Percentiles rank a stretch among this genome's conserved stretches.
Conservation (phyloP, 2,113 vertebrate species). For the Chitala chitala region DNA sequence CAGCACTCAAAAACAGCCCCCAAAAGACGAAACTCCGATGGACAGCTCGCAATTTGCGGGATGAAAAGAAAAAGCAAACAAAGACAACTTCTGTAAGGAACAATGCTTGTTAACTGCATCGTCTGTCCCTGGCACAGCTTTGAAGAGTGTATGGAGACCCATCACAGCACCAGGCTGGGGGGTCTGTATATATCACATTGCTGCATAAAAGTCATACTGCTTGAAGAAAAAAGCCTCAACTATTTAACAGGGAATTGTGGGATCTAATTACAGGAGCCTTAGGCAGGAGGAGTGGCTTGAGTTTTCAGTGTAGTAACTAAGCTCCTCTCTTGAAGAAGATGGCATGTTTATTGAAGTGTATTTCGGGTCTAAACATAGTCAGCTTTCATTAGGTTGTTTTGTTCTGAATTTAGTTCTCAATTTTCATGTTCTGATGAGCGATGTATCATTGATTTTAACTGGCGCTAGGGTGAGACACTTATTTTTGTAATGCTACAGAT, state of each 20-base stretch:
- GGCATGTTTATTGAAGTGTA: conserved; percentile 61
- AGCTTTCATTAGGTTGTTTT: conserved; percentile 59
- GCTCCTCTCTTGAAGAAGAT: conserved; percentile 57
- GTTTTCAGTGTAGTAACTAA: conserved; percentile 51
- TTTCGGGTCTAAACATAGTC: conserved; percentile 66
- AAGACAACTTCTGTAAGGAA: conserved; percentile 61
- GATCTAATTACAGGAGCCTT: conserved; percentile 63
- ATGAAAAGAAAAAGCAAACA: conserved; percentile 60
- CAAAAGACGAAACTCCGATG: conserved; percentile 56
- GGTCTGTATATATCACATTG: conserved; percentile 48
- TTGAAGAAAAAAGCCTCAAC: conserved; percentile 67
- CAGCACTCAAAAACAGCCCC: conserved; percentile 26
- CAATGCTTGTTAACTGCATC: conserved; percentile 64
- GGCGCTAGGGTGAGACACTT: too few species aligned
- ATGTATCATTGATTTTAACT: conserved; percentile 47
- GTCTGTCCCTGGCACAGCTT: conserved; percentile 49
- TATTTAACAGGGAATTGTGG: conserved; percentile 67
- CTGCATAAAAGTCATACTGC: conserved; percentile 67
- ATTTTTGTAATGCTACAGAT: too few species aligned
- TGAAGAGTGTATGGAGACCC: conserved; percentile 56
- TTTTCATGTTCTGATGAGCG: conserved; percentile 54
- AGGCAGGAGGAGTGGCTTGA: conserved; percentile 62
- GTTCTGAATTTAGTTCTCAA: conserved; percentile 55
- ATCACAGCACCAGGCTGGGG: not conserved
- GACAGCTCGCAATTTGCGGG: conserved; percentile 65